Conservation (phyloP, 1,140 invertebrate genomes). For the Papilio machaon region DNA sequence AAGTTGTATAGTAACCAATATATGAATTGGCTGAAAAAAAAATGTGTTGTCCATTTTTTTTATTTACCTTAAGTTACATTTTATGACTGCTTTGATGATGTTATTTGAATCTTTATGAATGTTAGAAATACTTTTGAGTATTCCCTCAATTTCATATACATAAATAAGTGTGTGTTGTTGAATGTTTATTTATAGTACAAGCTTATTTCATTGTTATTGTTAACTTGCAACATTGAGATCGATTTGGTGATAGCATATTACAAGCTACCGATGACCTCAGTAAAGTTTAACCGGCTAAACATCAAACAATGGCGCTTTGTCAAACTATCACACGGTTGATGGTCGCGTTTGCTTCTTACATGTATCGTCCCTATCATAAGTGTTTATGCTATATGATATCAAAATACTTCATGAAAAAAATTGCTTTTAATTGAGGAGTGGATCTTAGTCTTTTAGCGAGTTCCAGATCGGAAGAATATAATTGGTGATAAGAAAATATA, state of each 20-base stretch:
- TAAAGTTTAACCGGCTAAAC: slow-evolving; percentile 39
- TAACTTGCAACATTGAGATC: slow-evolving; percentile 25
- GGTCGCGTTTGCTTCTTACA: slow-evolving; percentile 46
- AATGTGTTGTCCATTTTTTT: not conserved
- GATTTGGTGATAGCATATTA: slow-evolving; percentile 33
- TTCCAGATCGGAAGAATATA: too few species aligned
- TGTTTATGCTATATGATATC: slow-evolving; percentile 36
- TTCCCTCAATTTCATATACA: too few species aligned
- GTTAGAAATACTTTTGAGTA: too few species aligned
- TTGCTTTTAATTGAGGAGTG: too few species aligned
- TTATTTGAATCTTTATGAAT: too few species aligned
- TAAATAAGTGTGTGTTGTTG: too few species aligned
- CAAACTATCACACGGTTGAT: slow-evolving; percentile 49
- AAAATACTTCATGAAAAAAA: not conserved
- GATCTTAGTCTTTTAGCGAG: too few species aligned
- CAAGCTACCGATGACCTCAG: slow-evolving; percentile 44
- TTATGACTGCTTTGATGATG: too few species aligned
- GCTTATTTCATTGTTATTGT: not conserved
- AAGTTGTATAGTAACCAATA: not conserved
- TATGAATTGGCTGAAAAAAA: not conserved
- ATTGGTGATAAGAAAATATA: too few species aligned
- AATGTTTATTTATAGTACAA: too few species aligned
- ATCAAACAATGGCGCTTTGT: slow-evolving; percentile 52
- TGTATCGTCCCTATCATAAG: slow-evolving; percentile 42
- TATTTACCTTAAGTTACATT: not conserved